Percentiles rank a stretch among this genome's conserved stretches.
Evolutionary conservation across 2,113 vertebrate genomes (phyloP).

Genomic region (Carassius auratus): DNA sequence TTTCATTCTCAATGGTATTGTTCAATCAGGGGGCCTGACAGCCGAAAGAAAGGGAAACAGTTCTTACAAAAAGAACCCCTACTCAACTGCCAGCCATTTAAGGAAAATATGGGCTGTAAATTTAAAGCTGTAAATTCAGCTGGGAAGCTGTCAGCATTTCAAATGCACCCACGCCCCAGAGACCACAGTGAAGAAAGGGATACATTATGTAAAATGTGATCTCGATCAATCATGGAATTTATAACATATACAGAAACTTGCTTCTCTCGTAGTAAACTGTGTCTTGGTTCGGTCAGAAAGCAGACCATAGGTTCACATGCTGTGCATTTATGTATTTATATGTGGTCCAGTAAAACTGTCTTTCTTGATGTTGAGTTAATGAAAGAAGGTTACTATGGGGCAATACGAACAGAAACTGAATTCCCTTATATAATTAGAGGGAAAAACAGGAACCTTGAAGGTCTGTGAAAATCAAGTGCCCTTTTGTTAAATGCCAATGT

Average conservation of each 20-base stretch:
- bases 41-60: slow-evolving; percentile 41
- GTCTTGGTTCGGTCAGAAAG: not conserved
- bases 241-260: not conserved
- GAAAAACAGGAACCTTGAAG: not conserved
- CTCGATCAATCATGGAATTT: not conserved
- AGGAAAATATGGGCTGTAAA: slow-evolving; percentile 29
- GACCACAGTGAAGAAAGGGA: not conserved
- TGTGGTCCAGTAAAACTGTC: slow-evolving; percentile 33
- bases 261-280: not conserved
- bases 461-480: not conserved
- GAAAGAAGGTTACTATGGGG: slow-evolving; percentile 51
- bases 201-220: slow-evolving; percentile 4
- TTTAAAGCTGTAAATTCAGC: slow-evolving; percentile 5
- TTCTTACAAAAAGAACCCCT: slow-evolving; percentile 24
- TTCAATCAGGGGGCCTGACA: slow-evolving; percentile 50
- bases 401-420: slow-evolving; percentile 44
- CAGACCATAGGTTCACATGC: slow-evolving; percentile 34
- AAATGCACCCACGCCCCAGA: not conserved
- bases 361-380: slow-evolving; percentile 35
- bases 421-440: slow-evolving; percentile 35
- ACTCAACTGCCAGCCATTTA: slow-evolving; percentile 42
- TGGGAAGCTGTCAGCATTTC: slow-evolving; percentile 14
- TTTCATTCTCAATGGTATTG: slow-evolving; percentile 35
- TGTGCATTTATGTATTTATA: slow-evolving; percentile 37
- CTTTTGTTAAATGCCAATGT: slow-evolving; percentile 52